phyloP scores from a whole-genome alignment of 2,113 vertebrate genomes.

The Coturnix japonica region DNA sequence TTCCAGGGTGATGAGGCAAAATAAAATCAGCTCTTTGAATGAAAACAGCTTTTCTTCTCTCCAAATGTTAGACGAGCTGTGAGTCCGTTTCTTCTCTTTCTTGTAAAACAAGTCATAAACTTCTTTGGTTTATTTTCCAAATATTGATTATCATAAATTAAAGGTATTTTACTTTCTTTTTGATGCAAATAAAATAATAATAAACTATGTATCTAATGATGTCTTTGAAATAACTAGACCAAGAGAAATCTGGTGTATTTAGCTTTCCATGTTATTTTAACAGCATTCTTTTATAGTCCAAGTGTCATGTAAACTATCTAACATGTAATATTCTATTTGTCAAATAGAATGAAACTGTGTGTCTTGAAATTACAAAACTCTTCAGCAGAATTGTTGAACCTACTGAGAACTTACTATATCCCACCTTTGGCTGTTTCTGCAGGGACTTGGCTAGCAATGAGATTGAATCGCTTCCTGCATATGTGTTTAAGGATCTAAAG shows the following conservation, averaged over 20 bases:
- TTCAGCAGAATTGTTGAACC: not conserved
- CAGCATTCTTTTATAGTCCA: not conserved
- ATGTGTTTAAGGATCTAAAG: constrained; percentile 87
- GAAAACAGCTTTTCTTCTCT: constrained; percentile 89
- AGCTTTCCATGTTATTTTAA: not conserved
- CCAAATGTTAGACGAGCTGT: constrained; percentile 91
- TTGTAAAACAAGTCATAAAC: not conserved
- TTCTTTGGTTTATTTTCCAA: not conserved
- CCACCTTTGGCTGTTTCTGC: constrained; percentile 62
- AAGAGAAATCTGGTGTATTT: not conserved
- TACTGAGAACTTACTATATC: constrained; percentile 31
- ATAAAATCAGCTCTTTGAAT: constrained; percentile 87
- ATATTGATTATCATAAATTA: not conserved
- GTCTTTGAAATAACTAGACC: not conserved
- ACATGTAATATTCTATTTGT: not conserved
- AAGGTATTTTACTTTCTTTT: not conserved
- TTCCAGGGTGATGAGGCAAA: constrained; percentile 88
- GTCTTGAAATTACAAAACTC: not conserved
- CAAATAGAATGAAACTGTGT: not conserved
- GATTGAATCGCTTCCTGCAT: constrained; percentile 84
- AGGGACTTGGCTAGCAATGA: constrained; percentile 93
- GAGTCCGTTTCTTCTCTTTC: constrained; percentile 72
- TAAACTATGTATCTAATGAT: not conserved
- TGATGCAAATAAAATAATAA: not conserved
- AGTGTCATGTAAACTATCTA: not conserved